Evolutionary conservation across 2,113 vertebrate species (phyloP), one percentile per base, ranked within the genome.

Genomic region (Myiagra hebetior): DNA sequence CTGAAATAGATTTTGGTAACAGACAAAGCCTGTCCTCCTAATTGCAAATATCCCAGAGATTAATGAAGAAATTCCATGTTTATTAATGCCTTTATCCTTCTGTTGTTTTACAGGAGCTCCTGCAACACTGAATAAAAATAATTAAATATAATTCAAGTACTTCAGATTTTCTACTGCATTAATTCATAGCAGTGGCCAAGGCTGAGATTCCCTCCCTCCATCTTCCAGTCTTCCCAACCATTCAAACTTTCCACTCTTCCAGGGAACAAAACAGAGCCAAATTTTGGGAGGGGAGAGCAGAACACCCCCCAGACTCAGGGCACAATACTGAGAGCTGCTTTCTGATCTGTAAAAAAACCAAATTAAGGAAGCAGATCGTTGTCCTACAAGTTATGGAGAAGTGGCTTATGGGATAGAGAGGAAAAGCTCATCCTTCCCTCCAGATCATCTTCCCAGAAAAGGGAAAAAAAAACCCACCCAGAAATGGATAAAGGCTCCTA

Each of bases 191-290:
- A 7, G 63, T 91, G 95, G 97, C 89, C 96, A 53, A 97, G 86
- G 17, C 47, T 95, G 57, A 97, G 92, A 78, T 95, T 96, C 23
- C 75, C 12, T 74, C 47, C 13, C 89, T 31, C 88, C 89, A 3
- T 62, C 70, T 2, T 80, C 91, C 1, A 7, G 87, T 47, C 89
- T 97, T 53, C 42, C 96, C 35, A 98, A 59, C 49, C 87, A 91
- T 20, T 89, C 94, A 1, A 77, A 62, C 63, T 89, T 96, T 5
- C 85, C 93, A 6, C 94, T 95, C 31, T 95, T 97, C 10, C 97
- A 98, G 97, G 98, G 98, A 97, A 97, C 10, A 37, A 72, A 64
- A 3, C 0, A 69, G 10, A 35, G 12, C 2, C 31, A 11, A 4
- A 8, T n/a, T 82, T 35, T 16, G 9, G 10, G 21, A 49, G 22